Conservation (phyloP, 2,888 invertebrate species). For the Pimpla rufipes region DNA sequence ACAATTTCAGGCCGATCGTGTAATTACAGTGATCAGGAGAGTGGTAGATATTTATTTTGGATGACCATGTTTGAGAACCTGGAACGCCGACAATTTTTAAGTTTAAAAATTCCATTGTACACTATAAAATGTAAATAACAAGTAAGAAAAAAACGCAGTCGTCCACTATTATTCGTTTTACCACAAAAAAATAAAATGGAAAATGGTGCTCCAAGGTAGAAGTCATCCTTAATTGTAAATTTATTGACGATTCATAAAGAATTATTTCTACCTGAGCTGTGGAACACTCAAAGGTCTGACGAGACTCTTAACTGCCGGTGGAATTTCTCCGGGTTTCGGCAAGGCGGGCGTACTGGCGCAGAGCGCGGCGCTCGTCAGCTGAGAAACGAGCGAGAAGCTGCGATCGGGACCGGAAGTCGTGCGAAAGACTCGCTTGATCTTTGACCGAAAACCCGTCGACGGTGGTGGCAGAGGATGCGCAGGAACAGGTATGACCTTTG, state of each 20-base stretch:
- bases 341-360: slow-evolving; percentile 88
- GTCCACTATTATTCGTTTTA: no score
- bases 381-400: slow-evolving; percentile 86
- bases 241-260: not conserved
- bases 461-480: slow-evolving; percentile 75
- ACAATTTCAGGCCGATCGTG: no score
- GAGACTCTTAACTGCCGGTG: slow-evolving; percentile 87
- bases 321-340: slow-evolving; percentile 86
- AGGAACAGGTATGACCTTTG: slow-evolving; percentile 69
- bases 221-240: not conserved
- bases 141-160: no score
- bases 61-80: no score
- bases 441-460: slow-evolving; percentile 86
- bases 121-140: no score
- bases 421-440: slow-evolving; percentile 87
- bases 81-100: no score
- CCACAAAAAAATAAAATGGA: no score
- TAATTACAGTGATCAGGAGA: no score
- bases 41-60: no score
- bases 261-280: slow-evolving; percentile 83
- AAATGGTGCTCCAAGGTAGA: slow-evolving; percentile 5
- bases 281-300: slow-evolving; percentile 88
- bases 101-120: no score
- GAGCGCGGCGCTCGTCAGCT: slow-evolving; percentile 88
- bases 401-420: slow-evolving; percentile 86